Conservation (phyloP, 37 sponge, comb jelly and placozoan genomes). For the Bolinopsis microptera region DNA sequence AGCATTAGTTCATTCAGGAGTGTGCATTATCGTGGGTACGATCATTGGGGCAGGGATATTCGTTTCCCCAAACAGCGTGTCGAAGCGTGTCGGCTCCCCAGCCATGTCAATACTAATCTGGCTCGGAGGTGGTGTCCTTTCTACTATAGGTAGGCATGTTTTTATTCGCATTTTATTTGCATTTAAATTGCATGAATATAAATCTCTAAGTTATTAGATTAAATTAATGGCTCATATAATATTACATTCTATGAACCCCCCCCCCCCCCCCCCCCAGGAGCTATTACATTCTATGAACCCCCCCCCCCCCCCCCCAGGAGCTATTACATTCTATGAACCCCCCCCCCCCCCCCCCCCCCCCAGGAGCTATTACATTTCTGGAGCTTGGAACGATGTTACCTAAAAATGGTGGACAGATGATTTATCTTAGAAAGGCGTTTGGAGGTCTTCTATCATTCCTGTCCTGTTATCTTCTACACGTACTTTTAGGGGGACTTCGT, state of each 20-base stretch:
- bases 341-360: too few species aligned
- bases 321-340: too few species aligned
- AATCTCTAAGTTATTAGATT: too few species aligned
- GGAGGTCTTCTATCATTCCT: neutral
- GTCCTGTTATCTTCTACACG: neutral
- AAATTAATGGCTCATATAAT: too few species aligned
- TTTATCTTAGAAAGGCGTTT: conserved; percentile 19
- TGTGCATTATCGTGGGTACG: conserved; percentile 5
- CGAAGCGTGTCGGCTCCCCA: conserved; percentile 23
- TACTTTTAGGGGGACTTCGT: conserved; percentile 8
- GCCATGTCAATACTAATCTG: neutral
- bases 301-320: too few species aligned
- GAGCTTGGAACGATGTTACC: neutral
- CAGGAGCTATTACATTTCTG: conserved; percentile 30
- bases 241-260: too few species aligned
- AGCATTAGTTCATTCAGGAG: neutral
- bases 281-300: too few species aligned
- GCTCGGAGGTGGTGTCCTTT: neutral
- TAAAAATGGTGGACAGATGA: conserved; percentile 1
- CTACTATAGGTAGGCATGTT: too few species aligned
- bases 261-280: too few species aligned
- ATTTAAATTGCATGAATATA: too few species aligned
- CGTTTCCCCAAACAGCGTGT: neutral
- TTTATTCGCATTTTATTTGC: too few species aligned
- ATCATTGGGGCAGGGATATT: conserved; percentile 33